A percentile compares a stretch with the other conserved stretches of the same genome.
Evolutionary conservation across 2,113 vertebrate species (phyloP).

Genomic region (Eolophus roseicapilla): DNA sequence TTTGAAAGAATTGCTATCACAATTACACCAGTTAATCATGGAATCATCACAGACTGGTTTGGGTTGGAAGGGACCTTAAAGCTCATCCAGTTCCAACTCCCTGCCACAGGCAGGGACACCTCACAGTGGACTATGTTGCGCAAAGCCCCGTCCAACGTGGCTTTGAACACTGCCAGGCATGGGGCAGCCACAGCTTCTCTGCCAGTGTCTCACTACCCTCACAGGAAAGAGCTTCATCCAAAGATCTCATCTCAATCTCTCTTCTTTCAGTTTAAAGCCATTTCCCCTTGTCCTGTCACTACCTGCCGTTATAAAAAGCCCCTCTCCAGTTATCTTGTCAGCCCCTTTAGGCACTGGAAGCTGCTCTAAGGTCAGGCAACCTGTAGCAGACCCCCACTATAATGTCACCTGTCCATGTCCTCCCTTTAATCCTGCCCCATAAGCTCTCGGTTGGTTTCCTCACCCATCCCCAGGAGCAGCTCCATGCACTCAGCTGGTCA

Average conservation of each 20-base stretch:
- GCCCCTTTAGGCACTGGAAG: not conserved
- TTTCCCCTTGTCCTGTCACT: not conserved
- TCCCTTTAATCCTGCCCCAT: not conserved
- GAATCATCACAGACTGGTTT: not conserved
- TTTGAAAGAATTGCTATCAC: constrained; percentile 1
- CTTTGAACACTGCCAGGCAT: not conserved
- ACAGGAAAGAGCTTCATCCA: not conserved
- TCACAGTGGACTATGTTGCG: not conserved
- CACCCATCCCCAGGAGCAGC: not conserved
- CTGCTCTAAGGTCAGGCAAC: not conserved
- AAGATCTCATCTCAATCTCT: not conserved
- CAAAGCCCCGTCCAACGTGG: not conserved
- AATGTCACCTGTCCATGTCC: not conserved
- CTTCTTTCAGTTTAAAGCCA: not conserved
- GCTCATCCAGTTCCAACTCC: not conserved
- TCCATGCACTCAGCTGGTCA: not conserved
- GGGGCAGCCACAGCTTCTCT: not conserved
- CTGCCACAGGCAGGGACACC: not conserved
- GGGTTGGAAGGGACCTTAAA: not conserved
- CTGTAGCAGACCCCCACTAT: not conserved
- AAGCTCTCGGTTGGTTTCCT: not conserved
- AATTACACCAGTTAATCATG: not conserved
- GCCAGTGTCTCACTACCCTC: not conserved
- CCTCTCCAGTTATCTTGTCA: not conserved
- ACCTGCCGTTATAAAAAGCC: not conserved